Conservation (phyloP, 2,113 vertebrate species). For the Silurus meridionalis region DNA sequence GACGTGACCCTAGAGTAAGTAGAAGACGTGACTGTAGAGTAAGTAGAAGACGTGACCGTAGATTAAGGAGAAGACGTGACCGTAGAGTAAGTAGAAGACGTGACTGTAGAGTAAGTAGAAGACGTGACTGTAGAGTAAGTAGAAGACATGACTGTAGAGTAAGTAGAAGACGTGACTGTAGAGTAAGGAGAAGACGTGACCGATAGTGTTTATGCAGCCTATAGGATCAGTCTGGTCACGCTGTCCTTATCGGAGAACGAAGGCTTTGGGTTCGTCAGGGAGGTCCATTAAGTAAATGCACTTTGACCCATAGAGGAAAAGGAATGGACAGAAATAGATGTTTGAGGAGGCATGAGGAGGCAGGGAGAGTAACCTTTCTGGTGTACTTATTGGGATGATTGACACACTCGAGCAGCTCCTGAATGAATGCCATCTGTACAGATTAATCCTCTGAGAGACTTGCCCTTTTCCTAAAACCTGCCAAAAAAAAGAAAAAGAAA, state of each 20-base stretch:
- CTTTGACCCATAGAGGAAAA: conserved; percentile 46
- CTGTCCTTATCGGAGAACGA: conserved; percentile 5
- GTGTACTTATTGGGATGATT: conserved; percentile 56
- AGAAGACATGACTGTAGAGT: too few relatives aligned
- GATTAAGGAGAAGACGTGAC: too few relatives aligned
- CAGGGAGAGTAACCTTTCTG: conserved; percentile 68
- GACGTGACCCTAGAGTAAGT: too few relatives aligned
- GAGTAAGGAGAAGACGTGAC: background rate
- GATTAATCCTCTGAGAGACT: conserved; percentile 56
- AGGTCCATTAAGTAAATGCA: conserved; percentile 64
- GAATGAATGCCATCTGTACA: conserved; percentile 65
- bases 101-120: too few relatives aligned
- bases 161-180: background rate
- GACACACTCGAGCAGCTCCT: conserved; percentile 56
- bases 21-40: too few relatives aligned
- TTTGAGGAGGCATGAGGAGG: conserved; percentile 57
- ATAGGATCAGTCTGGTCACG: background rate
- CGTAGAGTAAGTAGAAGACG: too few relatives aligned
- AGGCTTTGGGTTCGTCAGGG: conserved; percentile 12
- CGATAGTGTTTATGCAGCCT: too few relatives aligned
- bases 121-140: too few relatives aligned
- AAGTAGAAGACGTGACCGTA: too few relatives aligned
- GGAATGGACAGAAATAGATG: conserved; percentile 42
- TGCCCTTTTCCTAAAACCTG: conserved; percentile 53
- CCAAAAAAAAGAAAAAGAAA: conserved; percentile 16